A percentile compares a stretch with the other conserved stretches of the same genome.
These are phyloP conservation scores for Xiphydria camelus DNA, from an alignment of 2,888 invertebrate genomes.

Conservation along the genomic window DNA sequence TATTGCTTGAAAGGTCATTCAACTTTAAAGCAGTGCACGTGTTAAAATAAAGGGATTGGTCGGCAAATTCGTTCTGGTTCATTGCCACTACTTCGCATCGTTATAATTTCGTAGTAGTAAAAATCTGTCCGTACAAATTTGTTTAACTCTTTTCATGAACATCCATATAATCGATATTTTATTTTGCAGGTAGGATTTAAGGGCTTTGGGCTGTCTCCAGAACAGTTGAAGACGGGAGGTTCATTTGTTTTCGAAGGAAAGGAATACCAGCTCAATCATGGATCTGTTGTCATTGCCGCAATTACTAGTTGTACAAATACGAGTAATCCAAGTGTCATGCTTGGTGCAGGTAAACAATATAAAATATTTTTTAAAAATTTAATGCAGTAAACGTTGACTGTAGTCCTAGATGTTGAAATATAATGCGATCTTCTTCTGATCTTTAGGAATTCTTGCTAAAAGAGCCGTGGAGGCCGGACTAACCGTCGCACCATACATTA, in stretches of 20 bases:
- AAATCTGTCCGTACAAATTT: not conserved
- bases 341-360: slow-evolving; percentile 77
- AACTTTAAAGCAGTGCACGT: too few species aligned
- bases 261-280: slow-evolving; percentile 80
- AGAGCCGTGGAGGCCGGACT: slow-evolving; percentile 93
- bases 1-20: too few species aligned
- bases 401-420: too few species aligned
- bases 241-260: slow-evolving; percentile 82
- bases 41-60: too few species aligned
- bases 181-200: slow-evolving; percentile 81
- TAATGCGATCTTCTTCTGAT: too few species aligned
- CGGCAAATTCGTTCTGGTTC: too few species aligned
- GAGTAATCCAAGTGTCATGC: slow-evolving; percentile 97
- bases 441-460: slow-evolving; percentile 80
- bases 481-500: slow-evolving; percentile 88
- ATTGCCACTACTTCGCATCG: not conserved
- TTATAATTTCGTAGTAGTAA: not conserved
- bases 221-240: slow-evolving; percentile 67
- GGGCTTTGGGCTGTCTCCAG: slow-evolving; percentile 79
- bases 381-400: not conserved
- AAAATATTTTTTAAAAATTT: not conserved
- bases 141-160: not conserved
- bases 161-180: slow-evolving; percentile 9
- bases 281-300: slow-evolving; percentile 95
- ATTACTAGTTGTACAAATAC: slow-evolving; percentile 99